Evolutionary conservation across 2,888 invertebrate genomes (phyloP), one percentile per base, ranked within the genome.

Genomic region (Lasioglossum figueresi): DNA sequence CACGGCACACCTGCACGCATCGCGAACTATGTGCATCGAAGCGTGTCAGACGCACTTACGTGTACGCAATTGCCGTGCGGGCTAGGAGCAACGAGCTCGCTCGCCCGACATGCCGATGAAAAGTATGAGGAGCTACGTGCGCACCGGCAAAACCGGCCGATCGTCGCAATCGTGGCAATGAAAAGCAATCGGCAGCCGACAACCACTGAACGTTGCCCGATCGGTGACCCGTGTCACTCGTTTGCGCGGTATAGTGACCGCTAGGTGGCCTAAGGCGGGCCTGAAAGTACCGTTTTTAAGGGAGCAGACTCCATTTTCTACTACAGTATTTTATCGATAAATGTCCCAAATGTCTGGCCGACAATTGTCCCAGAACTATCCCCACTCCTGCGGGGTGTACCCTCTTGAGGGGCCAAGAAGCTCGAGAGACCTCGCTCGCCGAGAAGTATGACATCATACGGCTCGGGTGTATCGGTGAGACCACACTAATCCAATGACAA

Each of bases 31-130:
- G 82, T 83, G 84, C 84, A 76, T 66, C 80, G 80, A 84, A 87
- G 79, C 87, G 87, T 88, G 84, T 82, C 85, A 85, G 59, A 70
- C 84, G 81, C 82, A 34, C 66, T 19, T 37, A 23, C 68, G 37
- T 68, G 68, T 84, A 88, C 88, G 88, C 84, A 89, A 88, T 76
- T 76, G 80, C 79, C 52, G 82, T 80, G 88, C 88, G 86, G 88
- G 79, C 88, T 79, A 56, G 48, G 40, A 52, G 85, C 72, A 74
- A 78, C 79, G 70, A 73, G 79, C 70, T 66, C 74, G 34, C 74
- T 34, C 52, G 40, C n/a, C 45, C 31, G 63, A 76, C 80, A 45
- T 70, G 68, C 43, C 75, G 74, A 83, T 72, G 68, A 78, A 75
- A 80, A 76, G 71, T 56, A 76, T 63, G 12, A 80, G 78, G 52